These are phyloP conservation scores for Callionymus lyra DNA, from an alignment of 2,113 vertebrate species.

Conservation along the genomic window DNA sequence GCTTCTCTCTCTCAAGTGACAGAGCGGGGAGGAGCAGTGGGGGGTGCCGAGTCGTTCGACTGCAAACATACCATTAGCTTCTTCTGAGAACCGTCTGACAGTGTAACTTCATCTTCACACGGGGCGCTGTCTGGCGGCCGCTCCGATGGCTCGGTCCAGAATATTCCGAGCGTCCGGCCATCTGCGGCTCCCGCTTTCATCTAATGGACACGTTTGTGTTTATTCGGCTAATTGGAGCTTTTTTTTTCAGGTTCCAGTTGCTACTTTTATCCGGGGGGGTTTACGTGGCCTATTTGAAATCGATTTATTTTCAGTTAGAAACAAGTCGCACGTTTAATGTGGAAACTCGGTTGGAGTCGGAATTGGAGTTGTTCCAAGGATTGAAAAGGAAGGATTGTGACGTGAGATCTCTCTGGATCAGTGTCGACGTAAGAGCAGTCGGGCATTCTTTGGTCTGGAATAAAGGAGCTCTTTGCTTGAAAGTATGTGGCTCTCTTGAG, in stretches of 20 bases:
- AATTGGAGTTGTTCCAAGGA: too few relatives aligned
- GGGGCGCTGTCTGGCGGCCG: constrained; percentile 37
- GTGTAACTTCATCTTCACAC: constrained; percentile 30
- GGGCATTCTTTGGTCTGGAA: too few relatives aligned
- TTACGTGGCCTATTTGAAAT: too few relatives aligned
- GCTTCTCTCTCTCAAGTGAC: constrained; percentile 41
- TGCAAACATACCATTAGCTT: constrained; percentile 44
- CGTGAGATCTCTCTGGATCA: too few relatives aligned
- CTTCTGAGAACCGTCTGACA: constrained; percentile 22
- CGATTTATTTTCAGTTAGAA: too few relatives aligned
- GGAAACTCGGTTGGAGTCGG: too few relatives aligned
- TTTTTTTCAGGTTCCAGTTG: constrained; percentile 28
- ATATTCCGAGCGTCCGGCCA: constrained; percentile 42
- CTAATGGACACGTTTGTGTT: constrained; percentile 39
- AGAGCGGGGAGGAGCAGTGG: constrained; percentile 2
- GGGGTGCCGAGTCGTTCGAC: constrained; percentile 15
- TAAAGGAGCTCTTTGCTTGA: too few relatives aligned
- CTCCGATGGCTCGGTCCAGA: constrained; percentile 32
- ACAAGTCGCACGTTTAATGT: too few relatives aligned
- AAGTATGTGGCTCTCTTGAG: too few relatives aligned
- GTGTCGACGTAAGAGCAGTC: too few relatives aligned
- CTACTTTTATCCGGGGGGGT: too few relatives aligned
- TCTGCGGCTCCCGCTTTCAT: constrained; percentile 47
- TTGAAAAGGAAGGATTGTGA: too few relatives aligned
- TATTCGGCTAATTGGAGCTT: constrained; percentile 35